phyloP scores from a whole-genome alignment of 2,888 invertebrate genomes.

The Drosophila tanythrix region DNA sequence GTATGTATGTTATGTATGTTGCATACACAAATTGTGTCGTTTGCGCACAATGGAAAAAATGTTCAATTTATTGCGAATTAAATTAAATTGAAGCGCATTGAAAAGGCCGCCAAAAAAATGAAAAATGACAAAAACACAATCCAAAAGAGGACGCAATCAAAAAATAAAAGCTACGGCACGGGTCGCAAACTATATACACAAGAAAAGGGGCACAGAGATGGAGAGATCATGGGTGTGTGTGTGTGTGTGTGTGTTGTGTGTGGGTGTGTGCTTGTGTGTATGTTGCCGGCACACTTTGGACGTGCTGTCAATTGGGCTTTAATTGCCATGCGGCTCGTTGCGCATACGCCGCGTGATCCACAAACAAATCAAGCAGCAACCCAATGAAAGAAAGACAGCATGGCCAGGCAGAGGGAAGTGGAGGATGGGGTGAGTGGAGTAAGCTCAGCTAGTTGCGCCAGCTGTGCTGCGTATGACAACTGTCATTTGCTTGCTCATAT shows the following conservation, averaged over 20 bases:
- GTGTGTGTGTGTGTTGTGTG: slow-evolving; percentile 11
- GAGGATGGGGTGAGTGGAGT: background rate
- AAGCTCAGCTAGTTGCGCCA: slow-evolving; percentile 17
- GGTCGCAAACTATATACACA: slow-evolving; percentile 18
- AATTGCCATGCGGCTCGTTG: slow-evolving; percentile 53
- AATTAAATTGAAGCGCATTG: slow-evolving; percentile 80
- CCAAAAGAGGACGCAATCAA: slow-evolving; percentile 45
- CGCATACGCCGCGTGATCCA: slow-evolving; percentile 56
- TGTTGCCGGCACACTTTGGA: slow-evolving; percentile 78
- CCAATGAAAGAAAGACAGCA: slow-evolving; percentile 6
- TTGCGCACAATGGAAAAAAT: slow-evolving; percentile 38
- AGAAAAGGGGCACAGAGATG: background rate
- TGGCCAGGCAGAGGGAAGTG: background rate
- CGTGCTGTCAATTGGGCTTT: slow-evolving; percentile 70
- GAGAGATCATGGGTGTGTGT: slow-evolving; percentile 3
- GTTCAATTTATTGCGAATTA: slow-evolving; percentile 80
- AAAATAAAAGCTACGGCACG: slow-evolving; percentile 49
- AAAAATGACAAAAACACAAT: slow-evolving; percentile 10
- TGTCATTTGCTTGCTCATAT: slow-evolving; percentile 47
- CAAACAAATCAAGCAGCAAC: slow-evolving; percentile 30
- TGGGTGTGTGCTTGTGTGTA: slow-evolving; percentile 20
- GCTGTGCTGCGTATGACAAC: slow-evolving; percentile 36
- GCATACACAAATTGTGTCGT: slow-evolving; percentile 42
- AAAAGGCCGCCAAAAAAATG: slow-evolving; percentile 59
- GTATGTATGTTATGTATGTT: background rate